These are phyloP conservation scores for Burhinus bistriatus DNA, from an alignment of 2,113 vertebrate species.

Conservation along the genomic window DNA sequence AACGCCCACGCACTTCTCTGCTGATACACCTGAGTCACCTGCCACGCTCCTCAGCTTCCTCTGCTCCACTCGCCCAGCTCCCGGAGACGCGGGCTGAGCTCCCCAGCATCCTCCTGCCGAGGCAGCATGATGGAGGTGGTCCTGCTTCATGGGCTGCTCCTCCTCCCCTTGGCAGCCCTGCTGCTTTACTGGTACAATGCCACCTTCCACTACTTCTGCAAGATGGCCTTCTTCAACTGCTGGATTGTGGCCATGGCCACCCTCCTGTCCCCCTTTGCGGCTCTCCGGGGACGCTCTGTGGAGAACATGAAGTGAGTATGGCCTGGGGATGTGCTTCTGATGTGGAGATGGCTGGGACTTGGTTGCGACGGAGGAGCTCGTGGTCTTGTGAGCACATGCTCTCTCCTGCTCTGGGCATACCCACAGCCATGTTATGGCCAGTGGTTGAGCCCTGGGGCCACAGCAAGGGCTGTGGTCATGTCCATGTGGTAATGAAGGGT, in stretches of 20 bases:
- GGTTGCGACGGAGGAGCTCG: neutral
- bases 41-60: neutral
- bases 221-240: constrained; percentile 40
- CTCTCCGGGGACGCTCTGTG: constrained; percentile 70
- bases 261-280: neutral
- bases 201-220: constrained; percentile 11
- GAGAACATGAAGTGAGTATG: constrained; percentile 78
- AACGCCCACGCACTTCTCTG: neutral
- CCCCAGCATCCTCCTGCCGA: neutral
- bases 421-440: rapidly evolving
- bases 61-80: neutral
- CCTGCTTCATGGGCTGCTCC: neutral
- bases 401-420: neutral
- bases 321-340: neutral
- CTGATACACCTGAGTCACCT: neutral
- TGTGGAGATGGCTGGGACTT: neutral
- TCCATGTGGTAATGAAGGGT: neutral
- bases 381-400: neutral
- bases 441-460: neutral
- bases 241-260: neutral
- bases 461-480: neutral
- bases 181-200: neutral
- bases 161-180: neutral
- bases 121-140: neutral
- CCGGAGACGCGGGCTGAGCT: neutral